Evolutionary conservation across 2,888 invertebrate species (phyloP).

Genomic region (Dynastes hyllus): DNA sequence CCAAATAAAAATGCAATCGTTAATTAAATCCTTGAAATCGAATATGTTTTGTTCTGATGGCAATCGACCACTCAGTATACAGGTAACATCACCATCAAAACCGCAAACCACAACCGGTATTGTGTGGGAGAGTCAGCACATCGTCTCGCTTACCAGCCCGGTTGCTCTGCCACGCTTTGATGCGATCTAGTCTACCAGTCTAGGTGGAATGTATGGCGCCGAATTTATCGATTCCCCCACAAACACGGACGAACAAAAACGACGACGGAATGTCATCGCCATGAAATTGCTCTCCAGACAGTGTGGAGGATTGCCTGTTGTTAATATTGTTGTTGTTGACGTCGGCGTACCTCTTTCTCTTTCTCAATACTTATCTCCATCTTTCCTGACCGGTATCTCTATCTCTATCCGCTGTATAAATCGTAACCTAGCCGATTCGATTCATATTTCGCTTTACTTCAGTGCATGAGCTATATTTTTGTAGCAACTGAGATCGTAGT

Average conservation of each 20-base stretch:
- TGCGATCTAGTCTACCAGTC: slow-evolving; percentile 20
- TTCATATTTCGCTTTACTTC: slow-evolving; percentile 12
- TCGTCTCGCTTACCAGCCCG: not conserved
- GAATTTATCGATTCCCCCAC: slow-evolving; percentile 44
- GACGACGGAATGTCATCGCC: slow-evolving; percentile 35
- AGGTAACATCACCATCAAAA: too few relatives aligned
- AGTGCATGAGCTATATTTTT: not conserved
- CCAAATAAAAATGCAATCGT: too few relatives aligned
- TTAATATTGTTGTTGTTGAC: slow-evolving; percentile 15
- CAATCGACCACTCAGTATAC: too few relatives aligned
- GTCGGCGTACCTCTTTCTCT: not conserved
- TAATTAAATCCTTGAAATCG: too few relatives aligned
- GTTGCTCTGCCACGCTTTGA: not conserved
- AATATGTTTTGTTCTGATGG: too few relatives aligned
- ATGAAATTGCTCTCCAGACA: slow-evolving; percentile 44
- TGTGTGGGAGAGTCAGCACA: slow-evolving; percentile 5
- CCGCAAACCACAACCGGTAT: not conserved
- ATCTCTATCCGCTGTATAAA: slow-evolving; percentile 8
- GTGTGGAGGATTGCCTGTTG: slow-evolving; percentile 34
- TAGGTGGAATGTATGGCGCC: slow-evolving; percentile 49
- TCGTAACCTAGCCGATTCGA: slow-evolving; percentile 18
- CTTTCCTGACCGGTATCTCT: not conserved
- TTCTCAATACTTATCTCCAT: not conserved
- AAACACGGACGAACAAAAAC: not conserved
- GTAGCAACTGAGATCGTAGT: not conserved